These are phyloP conservation scores for Melipona beecheii DNA, from an alignment of 2,888 invertebrate genomes.

Conservation along the genomic window DNA sequence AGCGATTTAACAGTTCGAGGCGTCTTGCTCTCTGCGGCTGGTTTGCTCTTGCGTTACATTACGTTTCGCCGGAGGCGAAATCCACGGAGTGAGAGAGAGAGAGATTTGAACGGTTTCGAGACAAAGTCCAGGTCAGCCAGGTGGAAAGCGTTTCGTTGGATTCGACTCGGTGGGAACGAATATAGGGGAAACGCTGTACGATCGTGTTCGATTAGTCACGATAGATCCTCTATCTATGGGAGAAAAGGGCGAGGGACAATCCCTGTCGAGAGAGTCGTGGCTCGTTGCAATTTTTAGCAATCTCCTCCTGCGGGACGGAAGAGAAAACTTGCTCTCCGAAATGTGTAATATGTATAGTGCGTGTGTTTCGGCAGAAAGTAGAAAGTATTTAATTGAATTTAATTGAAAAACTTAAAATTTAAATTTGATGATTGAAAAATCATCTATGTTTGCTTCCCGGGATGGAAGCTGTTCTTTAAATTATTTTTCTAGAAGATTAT, in stretches of 20 bases:
- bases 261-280: background rate
- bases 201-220: conserved; percentile 9
- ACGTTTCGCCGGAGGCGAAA: conserved; percentile 5
- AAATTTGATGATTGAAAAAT: too few relatives aligned
- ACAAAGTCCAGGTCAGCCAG: too few relatives aligned
- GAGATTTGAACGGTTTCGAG: conserved; percentile 28
- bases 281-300: background rate
- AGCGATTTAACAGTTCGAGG: conserved; percentile 11
- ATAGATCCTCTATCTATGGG: background rate
- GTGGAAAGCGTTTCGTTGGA: conserved; percentile 8
- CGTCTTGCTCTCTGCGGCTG: background rate
- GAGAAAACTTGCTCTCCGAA: too few relatives aligned
- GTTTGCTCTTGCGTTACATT: background rate
- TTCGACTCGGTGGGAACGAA: conserved; percentile 22
- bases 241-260: background rate
- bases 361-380: too few relatives aligned
- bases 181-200: background rate
- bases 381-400: too few relatives aligned
- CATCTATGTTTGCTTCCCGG: too few relatives aligned
- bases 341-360: too few relatives aligned
- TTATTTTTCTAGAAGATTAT: too few relatives aligned
- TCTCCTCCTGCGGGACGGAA: too few relatives aligned
- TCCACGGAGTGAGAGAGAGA: background rate
- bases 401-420: too few relatives aligned
- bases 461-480: too few relatives aligned